These are phyloP conservation scores for Xerus inauris DNA, from an alignment of 2,113 vertebrate species.

Conservation along the genomic window DNA sequence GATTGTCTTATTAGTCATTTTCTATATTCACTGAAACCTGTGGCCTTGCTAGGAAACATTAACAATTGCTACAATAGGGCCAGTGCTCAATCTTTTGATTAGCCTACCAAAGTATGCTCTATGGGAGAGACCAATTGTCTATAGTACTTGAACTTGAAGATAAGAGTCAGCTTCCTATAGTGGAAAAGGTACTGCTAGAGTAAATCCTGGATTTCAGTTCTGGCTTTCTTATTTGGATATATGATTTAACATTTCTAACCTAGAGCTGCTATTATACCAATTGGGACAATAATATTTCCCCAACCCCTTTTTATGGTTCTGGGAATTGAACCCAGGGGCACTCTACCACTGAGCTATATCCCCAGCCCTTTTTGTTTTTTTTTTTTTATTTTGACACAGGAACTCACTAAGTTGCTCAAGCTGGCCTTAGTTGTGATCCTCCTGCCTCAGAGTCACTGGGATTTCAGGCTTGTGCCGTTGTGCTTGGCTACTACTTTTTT, in stretches of 20 bases:
- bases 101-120: not conserved
- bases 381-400: not conserved
- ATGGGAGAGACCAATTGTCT: not conserved
- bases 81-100: not conserved
- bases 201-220: not conserved
- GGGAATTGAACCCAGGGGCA: not conserved
- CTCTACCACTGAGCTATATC: not conserved
- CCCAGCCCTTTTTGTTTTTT: not conserved
- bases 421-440: no score
- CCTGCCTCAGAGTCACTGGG: no score
- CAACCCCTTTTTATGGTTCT: not conserved
- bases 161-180: not conserved
- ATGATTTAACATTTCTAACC: slow-evolving; percentile 11
- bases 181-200: not conserved
- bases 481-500: no score
- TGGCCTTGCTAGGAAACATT: not conserved
- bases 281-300: not conserved
- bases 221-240: slow-evolving; percentile 7
- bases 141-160: not conserved
- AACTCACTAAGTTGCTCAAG: no score
- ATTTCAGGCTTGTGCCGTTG: no score
- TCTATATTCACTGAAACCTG: not conserved
- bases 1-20: not conserved
- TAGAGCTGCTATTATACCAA: not conserved
- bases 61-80: not conserved